Evolutionary conservation across 2,888 invertebrate genomes (phyloP), one percentile per base, ranked within the genome.

Genomic region (Sipha maydis): DNA sequence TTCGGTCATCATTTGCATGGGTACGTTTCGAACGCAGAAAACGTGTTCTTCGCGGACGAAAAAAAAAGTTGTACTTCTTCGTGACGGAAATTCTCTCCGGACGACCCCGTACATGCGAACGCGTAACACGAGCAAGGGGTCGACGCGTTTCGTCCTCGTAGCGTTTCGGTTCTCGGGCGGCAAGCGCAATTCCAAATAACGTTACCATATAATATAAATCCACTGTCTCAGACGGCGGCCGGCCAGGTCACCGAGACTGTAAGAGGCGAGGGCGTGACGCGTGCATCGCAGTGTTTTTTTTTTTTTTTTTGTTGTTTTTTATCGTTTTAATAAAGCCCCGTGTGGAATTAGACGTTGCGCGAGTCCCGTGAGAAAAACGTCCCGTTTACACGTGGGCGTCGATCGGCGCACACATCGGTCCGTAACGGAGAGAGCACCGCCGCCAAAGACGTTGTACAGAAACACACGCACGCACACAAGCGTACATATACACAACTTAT

Each of bases 351-450:
- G 79, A 86, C 85, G 79, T 86, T 86, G 69, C 67, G 67, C 48
- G 48, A 14, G 48, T 69, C 77, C 85, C 85, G 85, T 86, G 85
- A 86, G 85, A 86, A 86, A 34, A 86, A 56, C 78, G 85, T 79
- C 77, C 77, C 85, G 85, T 86, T 86, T 86, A 78, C 71, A 86
- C 85, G 85, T 79, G 85, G 85, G 85, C 85, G 85, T 85, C 17
- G 77, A 21, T n/a, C 83, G 75, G 21, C 67, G 21, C 9, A 31
- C 31, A 34, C 21, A 19, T 56, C 69, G 28, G 9, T 41, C 41
- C 11, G 41, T 41, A 41, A 31, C 3, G 4, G 25, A 69, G 21
- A 69, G 11, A 69, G 75, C 41, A 38, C 80, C 67, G 73, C 83
- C 83, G 83, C 84, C 84, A 76, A 84, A 84, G 84, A 84, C 61